Conservation (phyloP, 2,888 invertebrate genomes). For the Thumatha senex region DNA sequence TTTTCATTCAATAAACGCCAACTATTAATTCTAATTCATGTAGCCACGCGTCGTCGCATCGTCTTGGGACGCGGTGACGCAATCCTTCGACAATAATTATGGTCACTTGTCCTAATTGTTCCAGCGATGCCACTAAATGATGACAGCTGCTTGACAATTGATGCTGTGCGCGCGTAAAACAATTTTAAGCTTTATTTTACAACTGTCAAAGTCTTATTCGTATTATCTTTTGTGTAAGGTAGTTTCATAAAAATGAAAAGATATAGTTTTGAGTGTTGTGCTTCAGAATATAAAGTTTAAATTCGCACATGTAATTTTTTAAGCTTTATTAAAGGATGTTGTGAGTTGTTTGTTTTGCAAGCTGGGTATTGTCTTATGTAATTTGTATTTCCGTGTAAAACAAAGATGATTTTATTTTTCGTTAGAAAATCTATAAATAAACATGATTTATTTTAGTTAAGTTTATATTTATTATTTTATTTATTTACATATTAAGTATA, state of each 20-base stretch:
- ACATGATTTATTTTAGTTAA: too few species aligned
- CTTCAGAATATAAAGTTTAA: slow-evolving; percentile 34
- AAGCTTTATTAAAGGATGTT: slow-evolving; percentile 42
- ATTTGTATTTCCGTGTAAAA: slow-evolving; percentile 51
- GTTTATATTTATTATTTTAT: too few species aligned
- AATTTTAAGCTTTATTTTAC: slow-evolving; percentile 19
- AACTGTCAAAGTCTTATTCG: neutral
- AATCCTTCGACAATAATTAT: slow-evolving; percentile 65
- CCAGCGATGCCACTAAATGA: slow-evolving; percentile 58
- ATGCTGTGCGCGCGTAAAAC: slow-evolving; percentile 48
- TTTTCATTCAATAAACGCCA: slow-evolving; percentile 51
- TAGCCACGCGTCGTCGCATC: slow-evolving; percentile 41
- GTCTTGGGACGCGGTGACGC: slow-evolving; percentile 63
- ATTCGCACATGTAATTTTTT: slow-evolving; percentile 23
- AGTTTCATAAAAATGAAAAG: slow-evolving; percentile 19
- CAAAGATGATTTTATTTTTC: slow-evolving; percentile 16
- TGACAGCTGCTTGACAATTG: slow-evolving; percentile 76
- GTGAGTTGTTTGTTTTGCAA: slow-evolving; percentile 47
- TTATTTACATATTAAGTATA: too few species aligned
- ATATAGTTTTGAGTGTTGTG: slow-evolving; percentile 18
- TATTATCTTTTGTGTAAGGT: slow-evolving; percentile 2
- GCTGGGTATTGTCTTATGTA: slow-evolving; percentile 39
- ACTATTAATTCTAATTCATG: slow-evolving; percentile 73
- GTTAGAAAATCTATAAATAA: too few species aligned
- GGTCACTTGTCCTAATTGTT: slow-evolving; percentile 78